Percentiles rank a stretch among this genome's conserved stretches.
phyloP scores from a whole-genome alignment of 1,140 invertebrate genomes.

The Hycleus cichorii region DNA sequence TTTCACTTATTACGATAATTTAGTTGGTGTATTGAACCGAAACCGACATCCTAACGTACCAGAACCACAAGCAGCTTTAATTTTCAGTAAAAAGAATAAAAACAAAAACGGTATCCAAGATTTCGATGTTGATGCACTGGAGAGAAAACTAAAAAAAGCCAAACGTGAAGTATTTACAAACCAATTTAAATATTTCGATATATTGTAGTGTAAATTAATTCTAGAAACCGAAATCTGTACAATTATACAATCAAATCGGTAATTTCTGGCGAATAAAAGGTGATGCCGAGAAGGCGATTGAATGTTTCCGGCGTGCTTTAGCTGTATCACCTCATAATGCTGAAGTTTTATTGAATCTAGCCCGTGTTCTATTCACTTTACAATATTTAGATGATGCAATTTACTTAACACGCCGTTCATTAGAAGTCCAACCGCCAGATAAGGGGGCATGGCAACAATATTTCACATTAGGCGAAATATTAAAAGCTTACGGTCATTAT shows the following conservation, averaged over 20 bases:
- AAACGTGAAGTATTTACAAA: conserved; percentile 59
- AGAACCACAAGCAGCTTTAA: conserved; percentile 60
- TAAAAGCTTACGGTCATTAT: conserved; percentile 76
- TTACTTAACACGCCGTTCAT: conserved; percentile 65
- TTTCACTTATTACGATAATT: conserved; percentile 81
- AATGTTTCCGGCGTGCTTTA: conserved; percentile 78
- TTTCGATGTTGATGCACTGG: conserved; percentile 70
- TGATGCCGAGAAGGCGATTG: conserved; percentile 73
- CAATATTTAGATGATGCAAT: conserved; percentile 85
- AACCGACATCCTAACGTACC: conserved; percentile 52
- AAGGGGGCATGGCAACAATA: conserved; percentile 85
- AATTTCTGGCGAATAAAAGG: conserved; percentile 85
- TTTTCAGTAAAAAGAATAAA: conserved; percentile 64
- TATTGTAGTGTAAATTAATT: conserved; percentile 22
- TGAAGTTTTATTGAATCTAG: conserved; percentile 76
- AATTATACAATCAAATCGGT: conserved; percentile 81
- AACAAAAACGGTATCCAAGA: conserved; percentile 56
- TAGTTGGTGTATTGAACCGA: conserved; percentile 71
- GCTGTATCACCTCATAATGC: conserved; percentile 80
- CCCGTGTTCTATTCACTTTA: conserved; percentile 73
- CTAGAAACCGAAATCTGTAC: conserved; percentile 76
- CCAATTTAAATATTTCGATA: not conserved
- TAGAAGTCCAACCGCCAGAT: conserved; percentile 62
- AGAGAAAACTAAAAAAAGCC: conserved; percentile 68
- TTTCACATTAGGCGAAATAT: conserved; percentile 78